Evolutionary conservation across 2,888 invertebrate genomes (phyloP).

Genomic region (Apomyelois bistriatella): DNA sequence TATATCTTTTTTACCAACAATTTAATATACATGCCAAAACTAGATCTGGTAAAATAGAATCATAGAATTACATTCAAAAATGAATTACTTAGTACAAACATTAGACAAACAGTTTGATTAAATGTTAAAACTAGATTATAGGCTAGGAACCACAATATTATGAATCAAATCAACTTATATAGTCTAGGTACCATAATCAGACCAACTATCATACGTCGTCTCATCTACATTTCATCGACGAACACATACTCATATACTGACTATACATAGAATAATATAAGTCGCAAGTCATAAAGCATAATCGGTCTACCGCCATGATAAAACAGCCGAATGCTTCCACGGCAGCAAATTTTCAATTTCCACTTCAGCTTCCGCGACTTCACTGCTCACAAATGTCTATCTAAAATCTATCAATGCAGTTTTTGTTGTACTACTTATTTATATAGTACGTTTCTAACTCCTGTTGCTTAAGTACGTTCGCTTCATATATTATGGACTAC

Average conservation of each 20-base stretch:
- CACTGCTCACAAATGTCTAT: conserved; percentile 46
- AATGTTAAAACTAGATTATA: no score
- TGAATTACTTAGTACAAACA: no score
- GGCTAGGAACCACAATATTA: not conserved
- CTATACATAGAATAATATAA: conserved; percentile 12
- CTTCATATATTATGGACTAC: conserved; percentile 25
- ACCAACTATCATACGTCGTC: conserved; percentile 27
- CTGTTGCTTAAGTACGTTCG: conserved; percentile 30
- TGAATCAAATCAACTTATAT: conserved; percentile 11
- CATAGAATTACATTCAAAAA: not conserved
- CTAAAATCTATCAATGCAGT: conserved; percentile 19
- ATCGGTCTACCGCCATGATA: conserved; percentile 21
- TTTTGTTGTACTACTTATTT: conserved; percentile 22
- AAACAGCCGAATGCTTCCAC: conserved; percentile 42
- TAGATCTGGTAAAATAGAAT: not conserved
- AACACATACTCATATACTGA: conserved; percentile 23
- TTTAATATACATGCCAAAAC: not conserved
- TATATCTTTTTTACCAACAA: conserved; percentile 24
- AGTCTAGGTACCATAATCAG: conserved; percentile 12
- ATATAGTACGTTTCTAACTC: conserved; percentile 22
- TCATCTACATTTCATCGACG: conserved; percentile 39
- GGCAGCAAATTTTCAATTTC: conserved; percentile 54
- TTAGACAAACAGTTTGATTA: no score
- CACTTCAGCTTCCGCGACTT: conserved; percentile 62
- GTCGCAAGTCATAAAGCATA: conserved; percentile 23